Base-by-base conservation (phyloP, 2,797 vertebrate species). In the Oreochromis grahami region DNA sequence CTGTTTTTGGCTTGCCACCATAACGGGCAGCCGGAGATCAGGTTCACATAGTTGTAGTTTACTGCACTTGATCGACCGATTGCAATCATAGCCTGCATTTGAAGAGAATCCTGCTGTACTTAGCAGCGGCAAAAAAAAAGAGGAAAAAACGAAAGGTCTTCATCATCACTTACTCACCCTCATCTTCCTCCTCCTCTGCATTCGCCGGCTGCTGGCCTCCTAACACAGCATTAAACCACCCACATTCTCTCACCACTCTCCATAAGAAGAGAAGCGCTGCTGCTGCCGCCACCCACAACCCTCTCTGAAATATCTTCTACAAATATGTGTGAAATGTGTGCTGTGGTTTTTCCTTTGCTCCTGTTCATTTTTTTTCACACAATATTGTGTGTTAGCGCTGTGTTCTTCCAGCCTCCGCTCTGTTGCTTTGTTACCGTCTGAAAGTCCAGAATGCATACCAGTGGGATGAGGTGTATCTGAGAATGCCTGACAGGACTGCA, bases 161-260 rank as follows among this genome's bases (percentile, higher is more conserved):
- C 94, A 81, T 95, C 93, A 89, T 89, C 92, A 50, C 43, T 91
- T 85, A 87, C 92, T 90, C 92, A 78, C 56, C 87, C 87, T 91
- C 91, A 3, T 94, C 94, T 79, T 94, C 93, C 89, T 95, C 94
- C 94, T 90, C 94, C 95, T 94, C 94, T 92, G 90, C 92, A 84
- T 92, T 80, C 80, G 91, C 89, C 84, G 65, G 81, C 85, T 89
- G 85, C 84, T 84, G 86, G 89, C 86, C 89, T 89, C 84, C 85
- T 80, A 93, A 85, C 86, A 77, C 87, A 76, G 77, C 87, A 84
- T 90, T 87, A 84, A 91, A 84, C 93, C 93, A 80, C 94, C 94
- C 95, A 95, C 94, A 84, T 89, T 60, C 84, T 88, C 91, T 86
- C 85, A 58, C 87, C 76, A 48, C 83, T 88, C 88, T 91, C 84